These are phyloP conservation scores for Macrobrachium rosenbergii DNA, from an alignment of 1,140 invertebrate species.

Conservation along the genomic window DNA sequence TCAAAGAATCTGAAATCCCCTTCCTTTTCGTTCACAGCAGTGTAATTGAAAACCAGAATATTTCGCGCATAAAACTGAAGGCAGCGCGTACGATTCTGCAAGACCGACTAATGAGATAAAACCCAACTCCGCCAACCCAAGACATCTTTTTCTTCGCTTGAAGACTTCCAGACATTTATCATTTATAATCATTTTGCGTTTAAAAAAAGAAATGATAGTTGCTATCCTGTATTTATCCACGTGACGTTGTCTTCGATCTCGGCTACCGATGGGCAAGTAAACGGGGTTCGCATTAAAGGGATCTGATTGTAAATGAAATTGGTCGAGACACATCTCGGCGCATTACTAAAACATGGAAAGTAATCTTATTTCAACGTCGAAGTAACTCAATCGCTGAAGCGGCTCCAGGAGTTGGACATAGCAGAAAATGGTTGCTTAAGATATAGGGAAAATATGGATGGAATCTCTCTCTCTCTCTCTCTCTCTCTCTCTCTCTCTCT, in stretches of 20 bases:
- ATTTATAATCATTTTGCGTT: constrained; percentile 16
- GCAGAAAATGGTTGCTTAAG: constrained; percentile 57
- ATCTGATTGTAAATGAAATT: constrained; percentile 63
- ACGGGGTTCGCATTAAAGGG: constrained; percentile 57
- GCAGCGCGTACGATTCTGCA: constrained; percentile 35
- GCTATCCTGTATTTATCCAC: no score
- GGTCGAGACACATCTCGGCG: constrained; percentile 57
- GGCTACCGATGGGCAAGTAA: neutral
- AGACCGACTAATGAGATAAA: constrained; percentile 60
- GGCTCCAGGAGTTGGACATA: constrained; percentile 44
- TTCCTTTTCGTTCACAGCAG: constrained; percentile 19
- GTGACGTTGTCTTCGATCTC: no score
- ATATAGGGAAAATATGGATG: constrained; percentile 31
- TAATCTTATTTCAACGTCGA: constrained; percentile 59
- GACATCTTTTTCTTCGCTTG: constrained; percentile 16
- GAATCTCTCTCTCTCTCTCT: constrained; percentile 12
- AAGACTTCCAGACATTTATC: neutral
- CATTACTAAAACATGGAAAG: constrained; percentile 64
- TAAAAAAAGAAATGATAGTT: neutral
- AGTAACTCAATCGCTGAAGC: constrained; percentile 57
- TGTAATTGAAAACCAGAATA: constrained; percentile 61
- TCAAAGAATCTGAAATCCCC: constrained; percentile 25
- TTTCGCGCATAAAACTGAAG: constrained; percentile 58
- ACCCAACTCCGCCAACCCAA: constrained; percentile 26
- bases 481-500: neutral